Evolutionary conservation across 2,113 vertebrate species (phyloP).

Genomic region (Lasiurus borealis): DNA sequence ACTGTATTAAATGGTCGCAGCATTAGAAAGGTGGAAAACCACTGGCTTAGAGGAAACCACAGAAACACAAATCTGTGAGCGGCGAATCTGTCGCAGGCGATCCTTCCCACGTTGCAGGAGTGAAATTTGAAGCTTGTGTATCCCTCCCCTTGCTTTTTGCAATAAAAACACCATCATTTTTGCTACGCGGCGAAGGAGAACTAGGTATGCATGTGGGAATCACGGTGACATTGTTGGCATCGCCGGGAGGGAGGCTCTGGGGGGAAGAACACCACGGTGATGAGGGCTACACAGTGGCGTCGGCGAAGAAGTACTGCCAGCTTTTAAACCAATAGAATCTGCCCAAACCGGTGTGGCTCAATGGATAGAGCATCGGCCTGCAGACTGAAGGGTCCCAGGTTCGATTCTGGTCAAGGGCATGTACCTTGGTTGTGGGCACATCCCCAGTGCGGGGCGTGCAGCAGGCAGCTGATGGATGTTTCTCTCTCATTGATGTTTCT

Average conservation of each 20-base stretch:
- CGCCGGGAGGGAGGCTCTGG: background rate
- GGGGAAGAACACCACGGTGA: background rate
- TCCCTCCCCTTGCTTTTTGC: background rate
- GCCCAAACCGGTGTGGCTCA: no score
- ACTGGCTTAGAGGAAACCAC: background rate
- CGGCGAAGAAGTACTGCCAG: accelerated
- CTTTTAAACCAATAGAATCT: background rate
- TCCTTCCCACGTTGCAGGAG: background rate
- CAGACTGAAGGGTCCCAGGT: no score
- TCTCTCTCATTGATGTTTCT: no score
- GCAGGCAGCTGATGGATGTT: no score
- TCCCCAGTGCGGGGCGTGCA: no score
- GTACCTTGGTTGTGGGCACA: no score
- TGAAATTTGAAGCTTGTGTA: background rate
- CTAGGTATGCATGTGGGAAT: accelerated
- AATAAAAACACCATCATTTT: background rate
- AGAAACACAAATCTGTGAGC: background rate
- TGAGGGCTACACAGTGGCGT: accelerated
- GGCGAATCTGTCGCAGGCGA: background rate
- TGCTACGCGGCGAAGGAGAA: background rate
- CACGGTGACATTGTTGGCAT: background rate
- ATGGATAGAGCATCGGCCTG: no score
- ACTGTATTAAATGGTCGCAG: no score
- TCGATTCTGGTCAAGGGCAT: no score
- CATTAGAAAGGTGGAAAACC: no score